Base-by-base conservation (phyloP, 2,888 invertebrate genomes). In the Xestia xanthographa region DNA sequence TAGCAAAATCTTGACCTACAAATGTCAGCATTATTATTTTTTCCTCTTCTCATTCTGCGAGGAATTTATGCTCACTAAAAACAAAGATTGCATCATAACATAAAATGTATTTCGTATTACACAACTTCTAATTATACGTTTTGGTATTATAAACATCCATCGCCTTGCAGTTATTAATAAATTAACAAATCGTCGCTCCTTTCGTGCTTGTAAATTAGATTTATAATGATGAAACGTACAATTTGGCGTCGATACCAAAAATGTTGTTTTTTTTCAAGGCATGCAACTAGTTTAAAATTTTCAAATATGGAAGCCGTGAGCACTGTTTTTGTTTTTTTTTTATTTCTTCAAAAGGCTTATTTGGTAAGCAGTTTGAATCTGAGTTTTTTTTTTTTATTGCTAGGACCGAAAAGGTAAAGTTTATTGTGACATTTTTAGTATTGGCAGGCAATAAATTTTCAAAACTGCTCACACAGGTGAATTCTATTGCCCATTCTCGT, bases 91-190 rank as follows among this genome's bases (percentile, higher is more conserved):
- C 78, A 60, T 68, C 75, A 80, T n/a, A 43, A 34, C 73, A 43
- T 66, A 67, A 73, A 80, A 79, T 67, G 65, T 79, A 75, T 69
- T 80, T 29, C 41, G 48, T 66, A 29, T 48, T 74, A 50, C 65
- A 66, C 41, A 62, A 62, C 14, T 43, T 81, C 82, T 81, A 76
- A 76, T 53, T 48, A 80, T 76, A 80, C 43, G 5, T 66, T 80
- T 5, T 9, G 29, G 20, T 56, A 79, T 56, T 69, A 76, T 76
- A 68, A 80, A 81, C 69, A 70, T 56, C 14, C 60, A 66, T 14
- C 17, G 29, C 29, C 34, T 67, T n/a, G 71, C n/a, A 53, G 63
- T 71, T 71, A 81, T 70, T 48, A 65, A 76, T 77, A 65, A 60
- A 50, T 72, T 68, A 82, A 56, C 58, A 26, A 45, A 60, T 63